Conservation (phyloP, 2,888 invertebrate species). For the Campoletis raptor region DNA sequence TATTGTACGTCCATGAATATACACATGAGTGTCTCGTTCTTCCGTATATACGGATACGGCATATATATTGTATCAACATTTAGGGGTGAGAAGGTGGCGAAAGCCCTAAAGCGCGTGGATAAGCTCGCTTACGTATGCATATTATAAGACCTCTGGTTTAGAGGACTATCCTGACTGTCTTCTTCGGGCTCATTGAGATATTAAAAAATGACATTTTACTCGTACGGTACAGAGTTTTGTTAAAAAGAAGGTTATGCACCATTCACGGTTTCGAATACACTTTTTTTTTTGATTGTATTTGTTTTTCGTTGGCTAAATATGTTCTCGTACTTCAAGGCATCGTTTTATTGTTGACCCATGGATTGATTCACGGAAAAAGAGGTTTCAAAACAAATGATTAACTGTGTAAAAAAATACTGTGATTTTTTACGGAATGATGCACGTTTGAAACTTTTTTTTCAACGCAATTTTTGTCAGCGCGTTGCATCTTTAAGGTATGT, state of each 20-base stretch:
- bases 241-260: background rate
- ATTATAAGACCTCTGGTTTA: constrained; percentile 17
- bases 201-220: background rate
- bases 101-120: constrained; percentile 61
- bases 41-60: constrained; percentile 15
- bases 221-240: background rate
- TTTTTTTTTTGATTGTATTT: background rate
- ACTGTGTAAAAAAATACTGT: background rate
- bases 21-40: constrained; percentile 6
- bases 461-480: background rate
- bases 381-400: background rate
- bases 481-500: background rate
- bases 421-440: background rate
- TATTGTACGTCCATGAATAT: background rate
- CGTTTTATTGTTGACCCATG: background rate
- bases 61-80: constrained; percentile 17
- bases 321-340: background rate
- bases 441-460: background rate
- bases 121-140: constrained; percentile 42
- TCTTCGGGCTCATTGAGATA: background rate
- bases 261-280: background rate
- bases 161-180: constrained; percentile 36
- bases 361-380: background rate
- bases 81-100: background rate
- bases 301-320: background rate